These are phyloP conservation scores for Myotis planiceps DNA, from an alignment of 2,797 vertebrate genomes.

Conservation along the genomic window DNA sequence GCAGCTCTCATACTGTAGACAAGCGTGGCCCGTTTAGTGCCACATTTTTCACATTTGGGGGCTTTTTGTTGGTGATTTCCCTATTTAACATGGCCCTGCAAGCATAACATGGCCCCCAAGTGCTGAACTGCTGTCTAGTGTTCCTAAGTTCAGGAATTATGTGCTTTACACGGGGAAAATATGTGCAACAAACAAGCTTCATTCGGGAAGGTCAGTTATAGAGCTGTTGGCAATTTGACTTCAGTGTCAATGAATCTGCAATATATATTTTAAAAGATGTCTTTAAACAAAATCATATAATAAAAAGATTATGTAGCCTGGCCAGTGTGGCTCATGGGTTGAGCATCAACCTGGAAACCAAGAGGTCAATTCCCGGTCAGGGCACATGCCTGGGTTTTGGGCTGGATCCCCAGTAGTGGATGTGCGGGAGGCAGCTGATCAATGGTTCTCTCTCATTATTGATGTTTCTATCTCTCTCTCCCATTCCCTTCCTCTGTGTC, in stretches of 20 bases:
- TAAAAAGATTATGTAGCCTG: neutral
- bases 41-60: neutral
- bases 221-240: neutral
- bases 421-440: neutral
- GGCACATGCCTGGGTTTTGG: neutral
- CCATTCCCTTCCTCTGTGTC: neutral
- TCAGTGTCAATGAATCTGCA: neutral
- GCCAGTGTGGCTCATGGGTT: neutral
- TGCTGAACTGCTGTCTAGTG: neutral
- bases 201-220: neutral
- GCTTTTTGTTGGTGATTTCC: neutral
- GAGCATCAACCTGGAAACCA: neutral
- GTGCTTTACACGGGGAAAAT: neutral
- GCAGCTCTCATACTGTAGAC: neutral
- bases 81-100: neutral
- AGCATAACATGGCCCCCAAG: neutral
- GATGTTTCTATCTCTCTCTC: neutral
- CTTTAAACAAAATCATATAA: neutral
- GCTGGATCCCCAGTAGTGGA: neutral
- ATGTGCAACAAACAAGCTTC: neutral
- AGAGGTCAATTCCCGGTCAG: neutral
- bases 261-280: neutral
- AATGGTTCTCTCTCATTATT: neutral
- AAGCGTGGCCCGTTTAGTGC: neutral
- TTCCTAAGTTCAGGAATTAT: neutral